Evolutionary conservation across 2,797 vertebrate species (phyloP), one percentile per base, ranked within the genome.

Genomic region (Eremophila alpestris): DNA sequence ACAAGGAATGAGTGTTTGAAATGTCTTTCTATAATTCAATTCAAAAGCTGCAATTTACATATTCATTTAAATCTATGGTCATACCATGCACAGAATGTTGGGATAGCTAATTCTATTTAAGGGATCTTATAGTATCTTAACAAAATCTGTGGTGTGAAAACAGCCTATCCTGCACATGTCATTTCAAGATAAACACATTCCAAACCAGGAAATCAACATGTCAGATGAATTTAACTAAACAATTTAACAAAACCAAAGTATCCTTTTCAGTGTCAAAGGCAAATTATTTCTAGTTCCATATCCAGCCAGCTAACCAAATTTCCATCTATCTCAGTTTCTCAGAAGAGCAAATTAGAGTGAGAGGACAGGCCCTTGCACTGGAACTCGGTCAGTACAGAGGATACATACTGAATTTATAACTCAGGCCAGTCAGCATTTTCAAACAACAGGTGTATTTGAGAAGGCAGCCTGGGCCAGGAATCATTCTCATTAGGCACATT

Each of bases 111-210:
- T 79, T 92, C 63, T 92, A 48, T 87, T 92, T 95, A 49, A 79
- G 34, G 80, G n/a, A 80, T 80, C 46, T 87, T 87, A 56, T 77
- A 92, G 49, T 59, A 52, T 56, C 41, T 83, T 92, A 59, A 67
- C 67, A 87, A 94, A 95, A 91, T 54, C 64, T 91, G 71, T 87
- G 68, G 55, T 92, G 91, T 87, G 89, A 95, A 93, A 91, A 92
- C 64, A 94, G 64, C 75, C 30, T 52, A 76, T 56, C 24, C 36
- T 46, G 68, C 56, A 85, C 32, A 52, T 78, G 67, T 89, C 51
- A 10, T 73, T 86, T 88, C 40, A 67, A 90, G 60, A 87, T 59
- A 90, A 94, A 94, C 49, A 78, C 16, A 51, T 82, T 90, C 27
- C 18, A 86, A 92, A 87, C 7, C 23, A 85, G 48, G 52, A 93